phyloP scores from a whole-genome alignment of 2,797 vertebrate genomes.

The Hephaestus fuliginosus region DNA sequence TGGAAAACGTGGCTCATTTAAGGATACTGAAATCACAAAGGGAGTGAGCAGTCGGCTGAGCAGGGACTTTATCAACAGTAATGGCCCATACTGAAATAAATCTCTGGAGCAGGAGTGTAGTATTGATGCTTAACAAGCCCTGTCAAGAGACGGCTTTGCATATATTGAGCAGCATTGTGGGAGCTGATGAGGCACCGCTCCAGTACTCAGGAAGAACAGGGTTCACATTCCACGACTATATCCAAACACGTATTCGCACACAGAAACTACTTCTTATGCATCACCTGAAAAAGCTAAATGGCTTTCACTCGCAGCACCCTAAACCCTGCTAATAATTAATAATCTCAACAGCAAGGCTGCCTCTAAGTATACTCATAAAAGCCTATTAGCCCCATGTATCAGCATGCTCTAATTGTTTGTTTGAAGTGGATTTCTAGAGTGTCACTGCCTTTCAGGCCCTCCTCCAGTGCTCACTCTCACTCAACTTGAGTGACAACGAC shows the following conservation, averaged over 20 bases:
- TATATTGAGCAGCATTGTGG: conserved; percentile 70
- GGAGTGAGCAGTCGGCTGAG: conserved; percentile 47
- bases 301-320: conserved; percentile 10
- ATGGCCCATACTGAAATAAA: conserved; percentile 75
- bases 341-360: conserved; percentile 51
- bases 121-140: conserved; percentile 75
- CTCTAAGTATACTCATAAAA: conserved; percentile 44
- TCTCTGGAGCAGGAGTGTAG: conserved; percentile 69
- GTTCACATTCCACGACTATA: conserved; percentile 29
- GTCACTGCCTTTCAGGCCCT: conserved; percentile 58
- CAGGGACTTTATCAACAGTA: conserved; percentile 68
- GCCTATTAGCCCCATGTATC: conserved; percentile 54
- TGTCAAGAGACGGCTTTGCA: conserved; percentile 75
- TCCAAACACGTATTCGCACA: conserved; percentile 4
- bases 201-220: conserved; percentile 35
- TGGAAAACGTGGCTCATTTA: conserved; percentile 47
- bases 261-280: conserved; percentile 7
- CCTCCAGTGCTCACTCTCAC: conserved; percentile 45
- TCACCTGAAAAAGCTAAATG: conserved; percentile 32
- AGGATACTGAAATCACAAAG: conserved; percentile 53
- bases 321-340: conserved; percentile 60
- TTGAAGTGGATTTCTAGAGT: conserved; percentile 72
- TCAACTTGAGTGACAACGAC: conserved; percentile 67
- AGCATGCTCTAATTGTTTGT: conserved; percentile 64
- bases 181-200: conserved; percentile 49